phyloP scores from a whole-genome alignment of 2,797 vertebrate species.

The Sebastes hubbsi region DNA sequence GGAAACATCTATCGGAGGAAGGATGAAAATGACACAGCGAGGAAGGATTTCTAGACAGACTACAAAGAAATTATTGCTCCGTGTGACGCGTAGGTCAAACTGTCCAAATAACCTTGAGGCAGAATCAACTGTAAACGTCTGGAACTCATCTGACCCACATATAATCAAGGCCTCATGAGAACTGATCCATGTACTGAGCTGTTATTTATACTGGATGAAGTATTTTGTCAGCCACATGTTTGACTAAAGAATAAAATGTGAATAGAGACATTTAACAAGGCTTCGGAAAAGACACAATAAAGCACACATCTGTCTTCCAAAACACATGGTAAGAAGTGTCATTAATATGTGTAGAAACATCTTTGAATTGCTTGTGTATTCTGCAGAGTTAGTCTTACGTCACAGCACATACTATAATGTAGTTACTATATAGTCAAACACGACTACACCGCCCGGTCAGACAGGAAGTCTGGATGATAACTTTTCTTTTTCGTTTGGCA shows the following conservation, averaged over 20 bases:
- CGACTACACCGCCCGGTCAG: neutral
- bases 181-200: constrained; percentile 4
- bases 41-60: constrained; percentile 27
- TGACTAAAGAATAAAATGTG: constrained; percentile 14
- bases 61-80: constrained; percentile 11
- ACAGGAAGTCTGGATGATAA: constrained; percentile 25
- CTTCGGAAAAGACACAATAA: neutral
- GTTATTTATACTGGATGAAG: constrained; percentile 32
- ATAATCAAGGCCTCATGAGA: constrained; percentile 26
- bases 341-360: neutral
- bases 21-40: constrained; percentile 14
- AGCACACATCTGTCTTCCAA: neutral
- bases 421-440: neutral
- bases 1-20: constrained; percentile 30
- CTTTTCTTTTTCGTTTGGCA: constrained; percentile 1
- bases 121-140: neutral
- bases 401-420: neutral
- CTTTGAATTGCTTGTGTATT: neutral
- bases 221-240: constrained; percentile 3
- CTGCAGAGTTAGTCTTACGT: neutral
- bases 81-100: neutral
- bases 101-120: neutral
- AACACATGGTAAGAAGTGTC: neutral
- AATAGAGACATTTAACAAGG: neutral
- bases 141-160: constrained; percentile 46